These are phyloP conservation scores for Scaptomyza reducta DNA, from an alignment of 2,888 invertebrate genomes.

Conservation along the genomic window DNA sequence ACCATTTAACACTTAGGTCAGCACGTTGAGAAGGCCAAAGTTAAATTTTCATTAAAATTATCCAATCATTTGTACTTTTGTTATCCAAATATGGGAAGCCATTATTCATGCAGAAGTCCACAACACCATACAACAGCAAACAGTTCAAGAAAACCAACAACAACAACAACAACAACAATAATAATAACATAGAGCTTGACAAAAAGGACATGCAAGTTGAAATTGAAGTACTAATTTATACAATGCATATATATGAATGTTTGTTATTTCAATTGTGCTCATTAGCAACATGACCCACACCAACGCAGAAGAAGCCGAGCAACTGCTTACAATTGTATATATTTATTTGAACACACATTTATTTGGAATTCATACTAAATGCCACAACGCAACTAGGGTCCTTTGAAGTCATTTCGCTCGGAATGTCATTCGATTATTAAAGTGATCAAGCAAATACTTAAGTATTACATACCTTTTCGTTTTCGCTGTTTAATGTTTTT, in stretches of 20 bases:
- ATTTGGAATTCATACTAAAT: too few species aligned
- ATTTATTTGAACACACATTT: too few species aligned
- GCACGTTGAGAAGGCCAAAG: conserved; percentile 2
- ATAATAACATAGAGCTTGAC: neutral
- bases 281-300: conserved; percentile 9
- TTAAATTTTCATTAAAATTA: conserved; percentile 30
- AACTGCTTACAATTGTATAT: neutral
- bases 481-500: too few species aligned
- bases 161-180: conserved; percentile 8
- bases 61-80: conserved; percentile 29
- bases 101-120: conserved; percentile 25
- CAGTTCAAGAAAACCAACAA: neutral
- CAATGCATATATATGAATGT: conserved; percentile 5
- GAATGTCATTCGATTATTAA: neutral
- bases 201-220: conserved; percentile 12
- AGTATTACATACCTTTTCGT: neutral
- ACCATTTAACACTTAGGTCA: conserved; percentile 33
- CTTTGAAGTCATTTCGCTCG: neutral
- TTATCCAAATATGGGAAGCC: conserved; percentile 29
- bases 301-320: neutral
- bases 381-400: too few species aligned
- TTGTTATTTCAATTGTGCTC: conserved; percentile 12
- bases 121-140: conserved; percentile 18
- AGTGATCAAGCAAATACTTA: neutral
- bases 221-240: conserved; percentile 27